Percentiles rank a stretch among this genome's conserved stretches.
Evolutionary conservation across 2,888 invertebrate species (phyloP).

Genomic region (Lasioglossum zephyrum): DNA sequence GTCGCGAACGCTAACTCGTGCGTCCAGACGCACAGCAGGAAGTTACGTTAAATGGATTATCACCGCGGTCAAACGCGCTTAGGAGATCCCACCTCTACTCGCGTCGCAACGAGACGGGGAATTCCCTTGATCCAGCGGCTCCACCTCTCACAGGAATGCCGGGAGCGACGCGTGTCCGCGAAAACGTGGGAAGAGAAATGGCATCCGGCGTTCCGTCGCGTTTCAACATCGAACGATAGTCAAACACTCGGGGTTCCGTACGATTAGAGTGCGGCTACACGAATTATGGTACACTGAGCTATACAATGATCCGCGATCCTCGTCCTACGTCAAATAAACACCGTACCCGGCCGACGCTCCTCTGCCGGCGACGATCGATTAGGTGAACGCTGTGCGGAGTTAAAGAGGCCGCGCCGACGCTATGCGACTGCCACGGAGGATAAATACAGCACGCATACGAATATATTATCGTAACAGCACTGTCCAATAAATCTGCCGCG

Average conservation of each 20-base stretch:
- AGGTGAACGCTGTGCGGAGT: conserved; percentile 74
- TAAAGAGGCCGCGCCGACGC: conserved; percentile 52
- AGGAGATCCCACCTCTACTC: no score
- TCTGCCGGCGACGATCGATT: conserved; percentile 49
- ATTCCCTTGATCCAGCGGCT: no score
- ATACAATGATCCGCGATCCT: conserved; percentile 62
- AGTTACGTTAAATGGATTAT: no score
- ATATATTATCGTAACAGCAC: conserved; percentile 32
- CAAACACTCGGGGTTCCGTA: conserved; percentile 53
- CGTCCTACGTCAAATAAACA: conserved; percentile 48
- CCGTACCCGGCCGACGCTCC: conserved; percentile 14
- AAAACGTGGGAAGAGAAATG: conserved; percentile 6
- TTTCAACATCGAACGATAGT: conserved; percentile 57
- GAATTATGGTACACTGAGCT: conserved; percentile 63
- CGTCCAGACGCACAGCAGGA: no score
- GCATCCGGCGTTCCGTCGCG: conserved; percentile 62
- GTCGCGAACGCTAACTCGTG: no score
- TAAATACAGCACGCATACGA: conserved; percentile 28
- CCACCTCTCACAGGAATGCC: neutral
- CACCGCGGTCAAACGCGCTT: no score
- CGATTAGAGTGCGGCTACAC: conserved; percentile 45
- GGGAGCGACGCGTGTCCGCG: neutral
- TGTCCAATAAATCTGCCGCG: conserved; percentile 10
- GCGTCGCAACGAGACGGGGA: no score
- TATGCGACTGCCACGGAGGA: conserved; percentile 56